A percentile compares a stretch with the other conserved stretches of the same genome.
These are phyloP conservation scores for Lophotis ruficrista DNA, from an alignment of 2,113 vertebrate genomes.

Conservation along the genomic window DNA sequence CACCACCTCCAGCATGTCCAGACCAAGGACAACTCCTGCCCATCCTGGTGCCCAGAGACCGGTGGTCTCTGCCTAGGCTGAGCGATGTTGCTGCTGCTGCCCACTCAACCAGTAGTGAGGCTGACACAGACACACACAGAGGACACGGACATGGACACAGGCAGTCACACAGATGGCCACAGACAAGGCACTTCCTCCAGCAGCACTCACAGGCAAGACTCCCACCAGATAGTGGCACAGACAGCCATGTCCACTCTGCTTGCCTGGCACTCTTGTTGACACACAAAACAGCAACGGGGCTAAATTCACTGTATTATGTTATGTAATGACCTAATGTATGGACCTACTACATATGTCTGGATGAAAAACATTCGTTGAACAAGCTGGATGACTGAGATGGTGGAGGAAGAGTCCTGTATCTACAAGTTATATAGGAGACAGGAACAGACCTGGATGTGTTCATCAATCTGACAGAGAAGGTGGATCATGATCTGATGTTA, in stretches of 20 bases:
- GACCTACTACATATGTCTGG: background rate
- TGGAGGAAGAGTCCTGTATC: background rate
- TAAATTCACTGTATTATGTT: background rate
- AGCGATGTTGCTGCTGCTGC: background rate
- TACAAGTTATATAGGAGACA: background rate
- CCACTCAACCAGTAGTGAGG: background rate
- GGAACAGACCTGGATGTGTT: background rate
- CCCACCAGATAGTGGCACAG: background rate
- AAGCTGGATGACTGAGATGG: background rate
- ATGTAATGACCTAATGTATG: background rate
- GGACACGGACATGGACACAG: background rate
- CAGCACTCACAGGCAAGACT: background rate
- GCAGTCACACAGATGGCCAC: background rate
- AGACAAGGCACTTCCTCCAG: fast-evolving
- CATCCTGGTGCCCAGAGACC: background rate
- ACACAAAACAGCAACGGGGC: background rate
- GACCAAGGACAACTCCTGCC: background rate
- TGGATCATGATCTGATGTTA: background rate
- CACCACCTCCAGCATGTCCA: background rate
- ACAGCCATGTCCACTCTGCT: fast-evolving
- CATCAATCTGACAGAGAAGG: fast-evolving
- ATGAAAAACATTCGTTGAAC: background rate
- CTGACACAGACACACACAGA: background rate
- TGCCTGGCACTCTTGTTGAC: fast-evolving
- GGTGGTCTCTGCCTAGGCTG: background rate